phyloP scores from a whole-genome alignment of 2,888 invertebrate genomes.

The Ceriagrion tenellum region DNA sequence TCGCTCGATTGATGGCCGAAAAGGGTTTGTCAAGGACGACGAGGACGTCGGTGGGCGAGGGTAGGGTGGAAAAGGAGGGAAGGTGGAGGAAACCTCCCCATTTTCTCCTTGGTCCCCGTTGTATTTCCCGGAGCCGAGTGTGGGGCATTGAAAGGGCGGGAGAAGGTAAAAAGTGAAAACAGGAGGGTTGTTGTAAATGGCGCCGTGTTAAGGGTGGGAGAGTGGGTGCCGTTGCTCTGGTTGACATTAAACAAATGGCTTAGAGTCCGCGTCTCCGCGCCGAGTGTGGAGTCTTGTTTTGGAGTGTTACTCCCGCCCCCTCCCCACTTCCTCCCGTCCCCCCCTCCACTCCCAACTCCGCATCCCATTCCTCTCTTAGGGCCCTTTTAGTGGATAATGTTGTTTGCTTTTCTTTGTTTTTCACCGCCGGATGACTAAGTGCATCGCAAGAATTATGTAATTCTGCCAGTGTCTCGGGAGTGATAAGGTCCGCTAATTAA shows the following conservation, averaged over 20 bases:
- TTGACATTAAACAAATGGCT: neutral
- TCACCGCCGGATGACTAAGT: constrained; percentile 5
- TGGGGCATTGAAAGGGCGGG: neutral
- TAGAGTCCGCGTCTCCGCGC: neutral
- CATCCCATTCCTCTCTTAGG: too few relatives aligned
- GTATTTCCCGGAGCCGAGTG: neutral
- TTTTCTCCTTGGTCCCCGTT: too few relatives aligned
- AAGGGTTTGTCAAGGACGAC: neutral
- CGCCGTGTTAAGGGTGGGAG: neutral
- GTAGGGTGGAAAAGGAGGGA: too few relatives aligned
- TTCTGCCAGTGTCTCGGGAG: neutral
- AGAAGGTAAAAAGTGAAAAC: constrained; percentile 9
- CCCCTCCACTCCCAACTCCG: too few relatives aligned
- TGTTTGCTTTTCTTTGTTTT: constrained; percentile 10
- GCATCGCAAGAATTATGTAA: neutral
- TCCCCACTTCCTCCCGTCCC: neutral
- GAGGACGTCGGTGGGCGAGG: too few relatives aligned
- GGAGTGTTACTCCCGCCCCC: neutral
- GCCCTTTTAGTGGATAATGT: constrained; percentile 4
- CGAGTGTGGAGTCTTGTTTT: constrained; percentile 11
- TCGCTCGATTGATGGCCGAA: neutral
- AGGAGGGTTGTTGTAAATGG: constrained; percentile 18
- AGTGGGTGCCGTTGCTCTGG: neutral
- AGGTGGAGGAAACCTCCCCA: too few relatives aligned
- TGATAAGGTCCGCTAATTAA: constrained; percentile 9